Percentiles rank a stretch among this genome's conserved stretches.
phyloP scores from a whole-genome alignment of 2,113 vertebrate genomes.

The Amblyopsis rosae region DNA sequence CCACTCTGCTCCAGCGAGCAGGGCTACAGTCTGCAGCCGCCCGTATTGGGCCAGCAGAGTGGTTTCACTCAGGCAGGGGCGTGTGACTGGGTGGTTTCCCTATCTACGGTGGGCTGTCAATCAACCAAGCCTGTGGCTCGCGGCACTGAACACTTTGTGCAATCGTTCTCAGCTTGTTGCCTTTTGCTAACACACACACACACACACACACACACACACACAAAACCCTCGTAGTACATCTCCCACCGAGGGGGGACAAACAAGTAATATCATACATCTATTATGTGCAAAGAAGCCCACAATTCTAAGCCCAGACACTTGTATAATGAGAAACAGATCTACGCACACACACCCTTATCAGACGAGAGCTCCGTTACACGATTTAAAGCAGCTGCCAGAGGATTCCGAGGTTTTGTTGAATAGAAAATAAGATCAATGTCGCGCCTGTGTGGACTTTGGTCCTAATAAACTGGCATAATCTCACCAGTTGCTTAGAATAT shows the following conservation, averaged over 20 bases:
- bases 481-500: constrained; percentile 4
- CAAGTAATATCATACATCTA: constrained; percentile 63
- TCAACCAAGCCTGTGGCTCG: constrained; percentile 53
- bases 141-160: constrained; percentile 53
- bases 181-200: constrained; percentile 10
- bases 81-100: constrained; percentile 48
- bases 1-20: constrained; percentile 3
- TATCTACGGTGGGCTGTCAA: constrained; percentile 51
- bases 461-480: constrained; percentile 6
- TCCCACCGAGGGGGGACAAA: constrained; percentile 62
- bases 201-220: constrained; percentile 1
- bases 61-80: constrained; percentile 50
- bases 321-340: constrained; percentile 64
- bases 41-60: constrained; percentile 22
- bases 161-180: constrained; percentile 48
- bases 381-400: constrained; percentile 42
- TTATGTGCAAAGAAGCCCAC: constrained; percentile 59
- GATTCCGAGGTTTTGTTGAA: constrained; percentile 38
- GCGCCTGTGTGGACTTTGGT: constrained; percentile 6
- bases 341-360: constrained; percentile 42
- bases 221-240: constrained; percentile 27
- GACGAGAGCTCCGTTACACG: constrained; percentile 57
- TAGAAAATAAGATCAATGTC: constrained; percentile 12
- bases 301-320: constrained; percentile 58
- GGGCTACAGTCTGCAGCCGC: constrained; percentile 28